Conservation (phyloP, 2,888 invertebrate species). For the Drosophila seclusa region DNA sequence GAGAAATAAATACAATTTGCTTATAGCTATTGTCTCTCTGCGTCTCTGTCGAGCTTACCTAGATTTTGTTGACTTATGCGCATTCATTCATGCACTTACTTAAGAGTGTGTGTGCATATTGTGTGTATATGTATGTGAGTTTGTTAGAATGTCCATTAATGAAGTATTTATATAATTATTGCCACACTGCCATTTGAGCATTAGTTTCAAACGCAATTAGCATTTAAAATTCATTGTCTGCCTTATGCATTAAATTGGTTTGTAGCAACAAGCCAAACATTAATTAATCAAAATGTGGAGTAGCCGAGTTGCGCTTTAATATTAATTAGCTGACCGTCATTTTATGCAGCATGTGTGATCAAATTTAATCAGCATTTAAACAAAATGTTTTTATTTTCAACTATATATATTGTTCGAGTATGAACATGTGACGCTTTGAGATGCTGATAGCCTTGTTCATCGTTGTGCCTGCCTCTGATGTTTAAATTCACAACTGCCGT, state of each 20-base stretch:
- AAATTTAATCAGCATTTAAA: background rate
- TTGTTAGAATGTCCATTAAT: slow-evolving; percentile 31
- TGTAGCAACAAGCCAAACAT: slow-evolving; percentile 17
- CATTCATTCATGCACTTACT: slow-evolving; percentile 3
- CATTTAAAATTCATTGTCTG: slow-evolving; percentile 59
- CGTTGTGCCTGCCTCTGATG: too few relatives aligned
- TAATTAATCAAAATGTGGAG: slow-evolving; percentile 39
- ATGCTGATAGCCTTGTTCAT: too few relatives aligned
- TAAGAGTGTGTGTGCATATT: background rate
- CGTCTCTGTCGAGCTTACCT: background rate
- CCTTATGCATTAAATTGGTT: slow-evolving; percentile 12
- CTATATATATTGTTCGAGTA: background rate
- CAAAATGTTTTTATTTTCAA: background rate
- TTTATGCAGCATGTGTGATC: background rate
- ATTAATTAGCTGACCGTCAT: background rate
- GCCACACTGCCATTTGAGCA: slow-evolving; percentile 45
- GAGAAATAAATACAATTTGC: background rate
- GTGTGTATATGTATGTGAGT: slow-evolving; percentile 8
- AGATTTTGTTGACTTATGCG: background rate
- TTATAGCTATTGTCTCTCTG: slow-evolving; percentile 1
- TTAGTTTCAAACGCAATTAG: slow-evolving; percentile 71
- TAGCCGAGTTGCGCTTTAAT: background rate
- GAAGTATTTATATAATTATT: slow-evolving; percentile 21
- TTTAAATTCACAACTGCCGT: too few relatives aligned
- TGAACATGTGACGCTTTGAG: too few relatives aligned